Conservation (phyloP, 2,888 invertebrate species). For the Seladonia tumulorum region DNA sequence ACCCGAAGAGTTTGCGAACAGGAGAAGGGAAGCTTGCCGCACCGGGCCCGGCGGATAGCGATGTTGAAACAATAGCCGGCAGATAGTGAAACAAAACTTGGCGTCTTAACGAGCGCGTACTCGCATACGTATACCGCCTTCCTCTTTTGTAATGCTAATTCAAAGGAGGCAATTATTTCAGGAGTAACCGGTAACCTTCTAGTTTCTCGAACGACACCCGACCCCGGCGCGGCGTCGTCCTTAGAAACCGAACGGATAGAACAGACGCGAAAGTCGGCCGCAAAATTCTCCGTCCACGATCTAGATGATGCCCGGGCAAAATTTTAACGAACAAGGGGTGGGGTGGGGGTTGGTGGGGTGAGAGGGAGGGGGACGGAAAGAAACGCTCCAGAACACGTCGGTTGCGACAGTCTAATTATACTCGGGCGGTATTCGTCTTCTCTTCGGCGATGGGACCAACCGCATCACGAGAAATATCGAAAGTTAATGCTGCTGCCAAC, state of each 20-base stretch:
- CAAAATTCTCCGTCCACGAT: conserved; percentile 25
- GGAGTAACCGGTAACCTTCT: conserved; percentile 61
- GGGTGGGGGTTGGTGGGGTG: not conserved
- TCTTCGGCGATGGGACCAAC: conserved; percentile 10
- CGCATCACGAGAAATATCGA: not conserved
- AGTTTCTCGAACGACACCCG: conserved; percentile 53
- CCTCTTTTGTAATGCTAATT: conserved; percentile 81
- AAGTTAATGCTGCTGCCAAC: not conserved
- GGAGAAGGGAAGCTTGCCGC: conserved; percentile 49
- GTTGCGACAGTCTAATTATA: conserved; percentile 34
- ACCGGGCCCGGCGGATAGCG: conserved; percentile 62
- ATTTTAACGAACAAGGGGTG: conserved; percentile 14
- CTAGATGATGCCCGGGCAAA: conserved; percentile 12
- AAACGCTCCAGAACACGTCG: conserved; percentile 20
- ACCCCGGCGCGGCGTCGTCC: conserved; percentile 20
- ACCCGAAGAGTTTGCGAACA: conserved; percentile 30
- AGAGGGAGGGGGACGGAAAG: conserved; percentile 14
- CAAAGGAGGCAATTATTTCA: conserved; percentile 76
- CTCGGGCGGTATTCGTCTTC: conserved; percentile 17
- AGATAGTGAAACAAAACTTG: conserved; percentile 66
- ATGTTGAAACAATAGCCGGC: conserved; percentile 69
- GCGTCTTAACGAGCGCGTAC: conserved; percentile 68
- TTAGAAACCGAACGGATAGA: conserved; percentile 31
- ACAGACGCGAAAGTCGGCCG: conserved; percentile 44
- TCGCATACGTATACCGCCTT: conserved; percentile 65